A percentile compares a stretch with the other conserved stretches of the same genome.
Conservation (phyloP, 2,888 invertebrate species). For the Bellardia pandia region DNA sequence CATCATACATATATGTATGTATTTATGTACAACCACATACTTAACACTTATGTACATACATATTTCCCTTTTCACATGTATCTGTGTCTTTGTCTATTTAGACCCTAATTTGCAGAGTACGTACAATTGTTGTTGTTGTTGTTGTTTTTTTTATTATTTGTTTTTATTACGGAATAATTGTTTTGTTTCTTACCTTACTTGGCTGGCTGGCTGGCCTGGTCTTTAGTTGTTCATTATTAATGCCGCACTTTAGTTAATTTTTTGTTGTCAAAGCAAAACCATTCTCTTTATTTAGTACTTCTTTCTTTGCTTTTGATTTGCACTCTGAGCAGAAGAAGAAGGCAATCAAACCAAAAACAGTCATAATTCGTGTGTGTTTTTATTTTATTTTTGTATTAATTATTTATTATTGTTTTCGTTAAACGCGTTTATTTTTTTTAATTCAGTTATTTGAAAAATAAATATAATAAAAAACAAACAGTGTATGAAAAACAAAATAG, state of each 20-base stretch:
- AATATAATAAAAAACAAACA: background rate
- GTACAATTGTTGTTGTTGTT: slow-evolving; percentile 38
- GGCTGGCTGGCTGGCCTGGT: slow-evolving; percentile 31
- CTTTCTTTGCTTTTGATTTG: slow-evolving; percentile 34
- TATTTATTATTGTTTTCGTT: background rate
- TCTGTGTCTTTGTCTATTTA: slow-evolving; percentile 54
- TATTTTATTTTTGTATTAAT: slow-evolving; percentile 33
- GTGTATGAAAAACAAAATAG: background rate
- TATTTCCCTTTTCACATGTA: slow-evolving; percentile 13
- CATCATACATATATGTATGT: background rate
- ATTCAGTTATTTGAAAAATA: background rate
- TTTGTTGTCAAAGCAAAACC: slow-evolving; percentile 72
- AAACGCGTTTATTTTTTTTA: slow-evolving; percentile 35
- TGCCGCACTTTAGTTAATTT: slow-evolving; percentile 69
- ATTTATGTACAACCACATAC: background rate
- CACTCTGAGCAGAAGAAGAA: slow-evolving; percentile 17
- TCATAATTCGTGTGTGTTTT: slow-evolving; percentile 26
- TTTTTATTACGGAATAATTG: slow-evolving; percentile 20
- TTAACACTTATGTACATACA: background rate
- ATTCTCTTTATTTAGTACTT: slow-evolving; percentile 65
- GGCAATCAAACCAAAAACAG: slow-evolving; percentile 16
- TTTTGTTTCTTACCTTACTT: slow-evolving; percentile 61
- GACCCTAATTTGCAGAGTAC: slow-evolving; percentile 57
- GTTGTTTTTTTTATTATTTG: slow-evolving; percentile 24
- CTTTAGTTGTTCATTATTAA: slow-evolving; percentile 66